These are phyloP conservation scores for Sesamia inferens DNA, from an alignment of 2,888 invertebrate species.

Conservation along the genomic window DNA sequence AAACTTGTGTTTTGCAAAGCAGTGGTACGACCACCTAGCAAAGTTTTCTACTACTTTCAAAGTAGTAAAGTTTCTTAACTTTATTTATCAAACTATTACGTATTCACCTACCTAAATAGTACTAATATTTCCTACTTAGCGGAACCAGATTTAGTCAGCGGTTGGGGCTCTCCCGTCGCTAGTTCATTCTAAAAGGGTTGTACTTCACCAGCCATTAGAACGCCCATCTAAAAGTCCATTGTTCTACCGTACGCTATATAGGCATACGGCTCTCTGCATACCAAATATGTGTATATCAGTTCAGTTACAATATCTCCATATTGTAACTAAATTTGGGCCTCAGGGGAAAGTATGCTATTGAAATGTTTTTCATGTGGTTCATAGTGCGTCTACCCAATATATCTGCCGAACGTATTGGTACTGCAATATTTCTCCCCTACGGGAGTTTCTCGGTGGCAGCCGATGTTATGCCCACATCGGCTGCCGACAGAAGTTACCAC, in stretches of 20 bases:
- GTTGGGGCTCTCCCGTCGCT: constrained; percentile 13
- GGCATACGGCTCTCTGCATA: neutral
- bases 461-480: too few relatives aligned
- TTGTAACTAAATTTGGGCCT: neutral
- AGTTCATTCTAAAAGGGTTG: constrained; percentile 40
- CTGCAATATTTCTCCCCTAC: neutral
- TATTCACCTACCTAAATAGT: neutral
- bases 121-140: constrained; percentile 1
- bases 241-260: constrained; percentile 23
- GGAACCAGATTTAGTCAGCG: constrained; percentile 29
- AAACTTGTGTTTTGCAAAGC: neutral
- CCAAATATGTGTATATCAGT: too few relatives aligned
- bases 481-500: too few relatives aligned
- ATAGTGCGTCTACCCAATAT: neutral
- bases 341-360: neutral
- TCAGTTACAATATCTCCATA: too few relatives aligned
- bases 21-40: neutral
- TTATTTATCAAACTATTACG: neutral
- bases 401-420: neutral
- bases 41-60: neutral
- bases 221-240: constrained; percentile 30
- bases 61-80: neutral
- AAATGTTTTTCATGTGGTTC: neutral
- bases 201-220: constrained; percentile 45
- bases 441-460: too few relatives aligned